Percentiles rank a stretch among this genome's conserved stretches.
Conservation (phyloP, 2,888 invertebrate species). For the Bruchidius siliquastri region DNA sequence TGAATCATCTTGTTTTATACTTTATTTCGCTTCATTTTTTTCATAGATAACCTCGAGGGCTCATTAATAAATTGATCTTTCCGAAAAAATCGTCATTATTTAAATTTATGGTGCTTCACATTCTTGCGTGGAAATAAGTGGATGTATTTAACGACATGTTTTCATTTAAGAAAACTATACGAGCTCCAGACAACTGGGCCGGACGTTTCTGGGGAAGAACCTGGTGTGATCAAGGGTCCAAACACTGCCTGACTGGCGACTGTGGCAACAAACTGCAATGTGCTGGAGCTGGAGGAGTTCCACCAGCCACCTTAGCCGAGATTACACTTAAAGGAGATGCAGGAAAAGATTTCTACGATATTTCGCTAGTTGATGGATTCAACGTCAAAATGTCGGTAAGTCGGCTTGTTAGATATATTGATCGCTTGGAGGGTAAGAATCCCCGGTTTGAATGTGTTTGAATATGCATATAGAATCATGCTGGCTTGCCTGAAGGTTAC, state of each 20-base stretch:
- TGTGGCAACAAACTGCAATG: slow-evolving; percentile 36
- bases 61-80: too few species aligned
- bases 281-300: slow-evolving; percentile 43
- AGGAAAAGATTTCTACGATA: slow-evolving; percentile 47
- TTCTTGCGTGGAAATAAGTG: too few species aligned
- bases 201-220: slow-evolving; percentile 43
- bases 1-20: too few species aligned
- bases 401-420: background rate
- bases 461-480: too few species aligned
- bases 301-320: slow-evolving; percentile 45
- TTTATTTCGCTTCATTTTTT: too few species aligned
- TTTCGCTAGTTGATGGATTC: slow-evolving; percentile 51
- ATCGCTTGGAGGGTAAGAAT: background rate
- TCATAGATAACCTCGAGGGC: too few species aligned
- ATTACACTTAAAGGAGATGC: slow-evolving; percentile 41
- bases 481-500: too few species aligned
- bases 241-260: slow-evolving; percentile 34
- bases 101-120: too few species aligned
- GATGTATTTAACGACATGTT: too few species aligned
- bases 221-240: slow-evolving; percentile 42
- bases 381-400: slow-evolving; percentile 40
- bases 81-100: too few species aligned
- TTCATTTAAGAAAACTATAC: slow-evolving; percentile 4
- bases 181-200: slow-evolving; percentile 31
- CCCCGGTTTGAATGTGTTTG: too few species aligned